These are phyloP conservation scores for Engystomops pustulosus DNA, from an alignment of 2,113 vertebrate species.

Conservation along the genomic window DNA sequence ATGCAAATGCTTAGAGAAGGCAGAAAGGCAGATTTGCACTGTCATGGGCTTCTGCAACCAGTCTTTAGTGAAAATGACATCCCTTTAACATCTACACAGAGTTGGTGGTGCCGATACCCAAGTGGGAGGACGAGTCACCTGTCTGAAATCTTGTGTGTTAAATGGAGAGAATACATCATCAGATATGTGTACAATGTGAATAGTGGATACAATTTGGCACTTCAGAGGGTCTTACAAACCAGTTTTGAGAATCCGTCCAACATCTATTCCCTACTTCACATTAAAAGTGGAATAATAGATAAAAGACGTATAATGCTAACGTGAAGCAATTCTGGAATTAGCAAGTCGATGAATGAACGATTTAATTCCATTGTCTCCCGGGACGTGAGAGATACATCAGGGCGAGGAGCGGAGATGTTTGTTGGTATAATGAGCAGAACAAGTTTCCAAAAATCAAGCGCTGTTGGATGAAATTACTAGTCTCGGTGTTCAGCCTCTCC, in stretches of 20 bases:
- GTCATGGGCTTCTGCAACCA: too few species aligned
- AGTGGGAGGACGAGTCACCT: too few species aligned
- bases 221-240: not conserved
- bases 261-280: not conserved
- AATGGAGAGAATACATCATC: too few species aligned
- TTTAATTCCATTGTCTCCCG: not conserved
- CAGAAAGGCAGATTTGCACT: too few species aligned
- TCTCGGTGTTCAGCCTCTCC: slow-evolving; percentile 64
- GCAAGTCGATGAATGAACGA: not conserved
- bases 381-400: not conserved
- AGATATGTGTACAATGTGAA: too few species aligned
- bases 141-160: too few species aligned
- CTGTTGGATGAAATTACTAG: slow-evolving; percentile 71
- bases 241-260: not conserved
- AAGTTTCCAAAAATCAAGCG: slow-evolving; percentile 56
- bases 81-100: too few species aligned
- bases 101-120: too few species aligned
- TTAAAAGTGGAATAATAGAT: not conserved
- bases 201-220: too few species aligned
- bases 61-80: too few species aligned
- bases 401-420: not conserved
- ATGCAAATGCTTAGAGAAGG: too few species aligned
- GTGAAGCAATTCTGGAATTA: not conserved
- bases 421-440: slow-evolving; percentile 23
- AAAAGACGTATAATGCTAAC: not conserved